These are phyloP conservation scores for Cotesia glomerata DNA, from an alignment of 1,140 invertebrate species.

Conservation along the genomic window DNA sequence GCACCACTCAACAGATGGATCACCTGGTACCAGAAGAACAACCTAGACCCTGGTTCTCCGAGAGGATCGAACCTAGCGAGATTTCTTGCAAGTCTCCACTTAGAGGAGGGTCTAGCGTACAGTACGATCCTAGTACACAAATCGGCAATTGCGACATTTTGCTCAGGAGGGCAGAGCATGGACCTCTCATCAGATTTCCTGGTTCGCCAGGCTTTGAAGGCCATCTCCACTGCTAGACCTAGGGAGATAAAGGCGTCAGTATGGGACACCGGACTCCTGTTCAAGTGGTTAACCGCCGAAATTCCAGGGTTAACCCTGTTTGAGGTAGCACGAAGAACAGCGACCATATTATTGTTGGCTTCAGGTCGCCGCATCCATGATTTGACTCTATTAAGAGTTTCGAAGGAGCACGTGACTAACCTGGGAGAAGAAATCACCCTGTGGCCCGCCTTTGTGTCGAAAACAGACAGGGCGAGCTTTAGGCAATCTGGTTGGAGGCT, in stretches of 20 bases:
- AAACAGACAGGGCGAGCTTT: conserved; percentile 32
- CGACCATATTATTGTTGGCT: conserved; percentile 33
- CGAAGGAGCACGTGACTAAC: background rate
- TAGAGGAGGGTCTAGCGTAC: too few species aligned
- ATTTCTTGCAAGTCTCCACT: too few species aligned
- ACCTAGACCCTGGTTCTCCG: background rate
- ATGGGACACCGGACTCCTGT: conserved; percentile 27
- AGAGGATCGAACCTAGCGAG: too few species aligned
- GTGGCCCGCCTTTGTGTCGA: conserved; percentile 37
- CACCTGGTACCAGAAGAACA: conserved; percentile 41
- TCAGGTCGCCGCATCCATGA: conserved; percentile 39
- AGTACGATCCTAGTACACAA: too few species aligned
- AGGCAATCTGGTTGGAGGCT: conserved; percentile 25
- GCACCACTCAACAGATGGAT: conserved; percentile 38
- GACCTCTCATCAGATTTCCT: conserved; percentile 21
- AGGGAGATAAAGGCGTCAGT: conserved; percentile 12
- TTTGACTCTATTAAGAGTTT: conserved; percentile 34
- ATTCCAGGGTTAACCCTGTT: conserved; percentile 18
- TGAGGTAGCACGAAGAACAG: conserved; percentile 38
- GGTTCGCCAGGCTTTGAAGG: conserved; percentile 24
- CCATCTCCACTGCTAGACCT: conserved; percentile 19
- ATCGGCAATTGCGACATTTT: conserved; percentile 25
- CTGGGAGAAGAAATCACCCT: conserved; percentile 31
- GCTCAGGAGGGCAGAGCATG: conserved; percentile 17
- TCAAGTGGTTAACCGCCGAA: conserved; percentile 15